Evolutionary conservation across 2,113 vertebrate genomes (phyloP).

Genomic region (Motacilla tschutschensis): DNA sequence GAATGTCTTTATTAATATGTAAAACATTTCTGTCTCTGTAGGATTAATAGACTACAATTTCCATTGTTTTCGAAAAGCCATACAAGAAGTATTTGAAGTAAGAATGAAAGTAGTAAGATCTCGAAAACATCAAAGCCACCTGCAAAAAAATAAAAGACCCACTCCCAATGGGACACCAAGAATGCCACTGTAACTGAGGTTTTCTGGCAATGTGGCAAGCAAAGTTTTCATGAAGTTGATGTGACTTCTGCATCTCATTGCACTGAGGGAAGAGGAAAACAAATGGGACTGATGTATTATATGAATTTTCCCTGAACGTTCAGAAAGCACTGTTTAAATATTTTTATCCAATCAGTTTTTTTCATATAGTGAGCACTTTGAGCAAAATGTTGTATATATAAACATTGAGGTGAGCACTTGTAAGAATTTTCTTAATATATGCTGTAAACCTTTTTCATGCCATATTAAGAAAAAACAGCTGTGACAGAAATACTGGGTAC

Average conservation of each 20-base stretch:
- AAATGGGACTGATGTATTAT: constrained; percentile 33
- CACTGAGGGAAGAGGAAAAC: constrained; percentile 49
- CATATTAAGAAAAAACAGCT: constrained; percentile 62
- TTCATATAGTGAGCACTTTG: constrained; percentile 75
- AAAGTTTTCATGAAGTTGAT: constrained; percentile 4
- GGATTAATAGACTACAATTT: constrained; percentile 97
- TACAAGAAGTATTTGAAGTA: constrained; percentile 94
- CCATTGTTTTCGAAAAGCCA: constrained; percentile 94
- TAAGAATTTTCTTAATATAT: constrained; percentile 70
- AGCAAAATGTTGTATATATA: constrained; percentile 72
- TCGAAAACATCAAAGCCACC: constrained; percentile 84
- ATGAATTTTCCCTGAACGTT: constrained; percentile 32
- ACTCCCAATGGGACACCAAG: constrained; percentile 77
- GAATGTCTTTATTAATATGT: not conserved
- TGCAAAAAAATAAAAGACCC: constrained; percentile 81
- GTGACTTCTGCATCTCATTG: constrained; percentile 46
- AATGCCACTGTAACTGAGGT: constrained; percentile 63
- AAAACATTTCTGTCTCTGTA: constrained; percentile 57
- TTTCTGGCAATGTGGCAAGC: not conserved
- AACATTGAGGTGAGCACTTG: constrained; percentile 67
- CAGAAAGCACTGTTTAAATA: constrained; percentile 65
- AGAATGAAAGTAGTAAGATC: constrained; percentile 87
- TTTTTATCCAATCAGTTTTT: constrained; percentile 64
- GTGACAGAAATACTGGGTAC: constrained; percentile 69
- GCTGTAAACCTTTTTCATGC: constrained; percentile 71